Evolutionary conservation across 2,888 invertebrate species (phyloP), one percentile per base, ranked within the genome.

Genomic region (Nemurella pictetii): DNA sequence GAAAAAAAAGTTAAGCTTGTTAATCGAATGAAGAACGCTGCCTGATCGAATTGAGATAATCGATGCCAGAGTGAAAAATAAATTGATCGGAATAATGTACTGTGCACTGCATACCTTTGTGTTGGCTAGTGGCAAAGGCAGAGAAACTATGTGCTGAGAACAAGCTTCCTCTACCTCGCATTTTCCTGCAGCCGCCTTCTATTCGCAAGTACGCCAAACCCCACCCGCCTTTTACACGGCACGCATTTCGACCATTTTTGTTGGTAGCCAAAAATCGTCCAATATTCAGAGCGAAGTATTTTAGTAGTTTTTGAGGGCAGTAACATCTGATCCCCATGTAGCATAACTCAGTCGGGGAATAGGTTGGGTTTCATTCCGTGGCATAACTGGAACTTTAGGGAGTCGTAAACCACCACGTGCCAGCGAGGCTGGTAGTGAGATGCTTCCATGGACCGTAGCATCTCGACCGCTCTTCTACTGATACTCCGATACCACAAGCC

Each of bases 351-450:
- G 72, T 9, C 82, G 25, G 81, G 81, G 81, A 81, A 81, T 81
- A 81, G 81, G 81, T 25, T 28, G 72, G 72, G 82, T 82, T 82
- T 82, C 82, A 82, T 82, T 82, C 55, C 82, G 29, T 27, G 82
- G 82, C 55, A 81, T 78, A 78, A 28, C 36, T 36, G 81, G 35
- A 81, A 81, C 81, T 35, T 81, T 7, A 25, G 81, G 81, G 81
- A 72, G 82, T 82, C 82, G 82, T 82, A 82, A 82, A 82, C 82
- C 82, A 82, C 55, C 82, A 82, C 80, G 82, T 82, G 72, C 26
- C 28, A 28, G 30, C 80, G 28, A 26, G 29, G 30, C 26, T 35
- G n/a, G 35, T 26, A 32, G 26, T 35, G 80, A 30, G 32, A 26
- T 32, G 35, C 80, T 3, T 2, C 4, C 32, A 3, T 26, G 3